Base-by-base conservation (phyloP, 2,113 vertebrate genomes). In the Cygnus buccinator region DNA sequence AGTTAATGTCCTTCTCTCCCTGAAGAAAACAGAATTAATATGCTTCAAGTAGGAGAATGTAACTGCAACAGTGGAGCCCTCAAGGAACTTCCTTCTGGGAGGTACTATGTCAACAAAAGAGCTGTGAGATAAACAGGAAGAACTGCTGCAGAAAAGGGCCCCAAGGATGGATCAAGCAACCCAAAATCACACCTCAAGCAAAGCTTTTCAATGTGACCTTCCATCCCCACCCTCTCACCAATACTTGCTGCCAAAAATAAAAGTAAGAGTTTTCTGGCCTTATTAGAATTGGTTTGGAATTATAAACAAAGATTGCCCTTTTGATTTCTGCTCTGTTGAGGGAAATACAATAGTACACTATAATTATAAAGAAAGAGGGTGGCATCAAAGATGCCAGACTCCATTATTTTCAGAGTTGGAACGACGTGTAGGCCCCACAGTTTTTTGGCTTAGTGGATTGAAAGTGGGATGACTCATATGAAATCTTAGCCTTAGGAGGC, bases 391-490 rank as follows among this genome's bases (percentile, higher is more conserved):
- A 31, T 95, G 57, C 73, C 74, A 94, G 80, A n/a, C 65, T 67
- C 80, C 43, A 78, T 95, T 94, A 96, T 96, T 86, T 87, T 23
- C 33, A 70, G 39, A 26, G 50, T 37, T 95, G 87, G 87, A 97
- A 87, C 77, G 63, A 68, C 48, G 65, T 6, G 16, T 84, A 87
- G 80, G 54, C 87, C 76, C 46, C 48, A 59, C 86, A 87, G 65
- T 11, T 95, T 94, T 81, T 91, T 94, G 84, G 89, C 93, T 81
- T 35, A 9, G 19, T 78, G 61, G 13, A 20, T 39, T 81, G 76
- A 94, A 94, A 94, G 80, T 44, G 73, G 91, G 89, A 92, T 97
- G 95, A 96, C 61, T 96, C 91, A 92, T 79, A 84, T 71, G 71
- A 84, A 95, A 78, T 91, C 57, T 89, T 89, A 87, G 91, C 95